Evolutionary conservation across 2,888 invertebrate genomes (phyloP).

Genomic region (Chrysina gloriosa): DNA sequence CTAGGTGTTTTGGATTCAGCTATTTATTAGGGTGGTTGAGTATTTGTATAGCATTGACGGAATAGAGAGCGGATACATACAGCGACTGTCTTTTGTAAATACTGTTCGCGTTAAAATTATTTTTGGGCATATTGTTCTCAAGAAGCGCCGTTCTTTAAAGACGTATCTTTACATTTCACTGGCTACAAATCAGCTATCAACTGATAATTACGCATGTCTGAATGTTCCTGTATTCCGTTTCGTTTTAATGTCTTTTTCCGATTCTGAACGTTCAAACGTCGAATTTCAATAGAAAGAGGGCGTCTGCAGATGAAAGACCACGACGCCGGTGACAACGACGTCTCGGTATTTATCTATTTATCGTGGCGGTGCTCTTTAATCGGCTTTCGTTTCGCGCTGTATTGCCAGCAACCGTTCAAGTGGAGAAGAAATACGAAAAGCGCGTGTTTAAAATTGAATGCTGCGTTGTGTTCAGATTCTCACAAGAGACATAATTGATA

Average conservation of each 20-base stretch:
- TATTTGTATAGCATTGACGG: too few relatives aligned
- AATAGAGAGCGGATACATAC: too few relatives aligned
- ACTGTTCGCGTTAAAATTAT: too few relatives aligned
- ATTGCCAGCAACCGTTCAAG: constrained; percentile 16
- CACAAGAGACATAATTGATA: constrained; percentile 18
- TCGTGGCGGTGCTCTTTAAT: constrained; percentile 22
- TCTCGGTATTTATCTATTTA: constrained; percentile 24
- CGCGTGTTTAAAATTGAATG: constrained; percentile 21
- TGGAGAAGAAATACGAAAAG: constrained; percentile 15
- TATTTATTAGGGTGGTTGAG: too few relatives aligned
- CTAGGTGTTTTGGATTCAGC: too few relatives aligned
- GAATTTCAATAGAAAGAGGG: background rate
- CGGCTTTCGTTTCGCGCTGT: constrained; percentile 20
- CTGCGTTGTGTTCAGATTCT: background rate
- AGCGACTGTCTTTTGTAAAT: too few relatives aligned
- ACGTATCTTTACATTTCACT: background rate
- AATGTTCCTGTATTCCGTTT: background rate
- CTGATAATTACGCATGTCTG: constrained; percentile 9
- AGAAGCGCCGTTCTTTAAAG: background rate
- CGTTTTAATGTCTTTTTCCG: background rate
- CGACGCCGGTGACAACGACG: constrained; percentile 11
- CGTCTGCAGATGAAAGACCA: constrained; percentile 14
- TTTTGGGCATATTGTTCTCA: background rate
- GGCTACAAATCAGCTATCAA: constrained; percentile 8
- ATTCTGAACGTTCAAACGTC: background rate